Evolutionary conservation across 1,140 invertebrate genomes (phyloP).

Genomic region (Mesaphorura yosii): DNA sequence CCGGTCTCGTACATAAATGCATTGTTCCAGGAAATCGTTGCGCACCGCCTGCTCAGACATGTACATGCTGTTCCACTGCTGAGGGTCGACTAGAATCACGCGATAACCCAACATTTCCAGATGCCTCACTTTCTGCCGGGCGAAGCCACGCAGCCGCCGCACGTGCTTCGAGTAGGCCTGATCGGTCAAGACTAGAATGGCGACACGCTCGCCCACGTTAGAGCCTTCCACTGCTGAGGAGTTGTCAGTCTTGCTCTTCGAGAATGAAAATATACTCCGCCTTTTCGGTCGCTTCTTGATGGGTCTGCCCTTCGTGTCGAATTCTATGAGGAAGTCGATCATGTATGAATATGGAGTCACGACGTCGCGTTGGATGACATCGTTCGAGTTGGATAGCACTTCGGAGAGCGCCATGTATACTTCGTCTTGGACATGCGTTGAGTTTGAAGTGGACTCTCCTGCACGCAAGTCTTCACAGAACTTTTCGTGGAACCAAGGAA

Average conservation of each 20-base stretch:
- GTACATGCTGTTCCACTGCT: constrained; percentile 44
- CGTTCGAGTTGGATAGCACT: constrained; percentile 16
- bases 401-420: constrained; percentile 17
- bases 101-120: constrained; percentile 49
- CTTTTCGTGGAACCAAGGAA: constrained; percentile 55
- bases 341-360: constrained; percentile 34
- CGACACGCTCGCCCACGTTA: constrained; percentile 23
- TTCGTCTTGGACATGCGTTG: too few relatives aligned
- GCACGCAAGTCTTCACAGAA: constrained; percentile 44
- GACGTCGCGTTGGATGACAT: constrained; percentile 25
- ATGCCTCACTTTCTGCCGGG: constrained; percentile 38
- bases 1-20: too few relatives aligned
- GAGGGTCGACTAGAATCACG: constrained; percentile 42
- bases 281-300: constrained; percentile 35
- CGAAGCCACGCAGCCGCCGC: constrained; percentile 29
- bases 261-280: constrained; percentile 35
- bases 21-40: constrained; percentile 36
- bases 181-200: constrained; percentile 19
- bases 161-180: constrained; percentile 21
- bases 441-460: too few relatives aligned
- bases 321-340: constrained; percentile 31
- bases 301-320: constrained; percentile 29
- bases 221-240: not conserved
- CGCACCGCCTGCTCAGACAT: constrained; percentile 36
- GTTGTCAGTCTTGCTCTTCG: constrained; percentile 31